Evolutionary conservation across 2,888 invertebrate species (phyloP).

Genomic region (Ochropleura plecta): DNA sequence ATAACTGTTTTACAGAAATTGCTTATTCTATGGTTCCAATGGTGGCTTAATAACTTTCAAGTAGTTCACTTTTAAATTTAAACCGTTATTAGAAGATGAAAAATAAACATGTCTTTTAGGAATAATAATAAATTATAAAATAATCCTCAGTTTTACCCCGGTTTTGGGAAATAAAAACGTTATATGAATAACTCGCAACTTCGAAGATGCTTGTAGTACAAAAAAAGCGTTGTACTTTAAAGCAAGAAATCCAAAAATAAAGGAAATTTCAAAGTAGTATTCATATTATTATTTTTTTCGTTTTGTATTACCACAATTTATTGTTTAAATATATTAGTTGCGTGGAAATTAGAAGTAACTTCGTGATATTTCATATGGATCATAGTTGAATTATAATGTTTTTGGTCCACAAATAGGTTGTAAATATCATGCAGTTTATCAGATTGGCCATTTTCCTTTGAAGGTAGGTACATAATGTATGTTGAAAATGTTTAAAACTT

Average conservation of each 20-base stretch:
- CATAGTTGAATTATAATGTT: not conserved
- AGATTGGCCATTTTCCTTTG: not conserved
- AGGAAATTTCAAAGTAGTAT: not conserved
- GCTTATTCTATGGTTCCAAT: too few relatives aligned
- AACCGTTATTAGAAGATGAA: not conserved
- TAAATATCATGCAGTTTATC: not conserved
- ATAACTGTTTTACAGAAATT: too few relatives aligned
- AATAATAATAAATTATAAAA: too few relatives aligned
- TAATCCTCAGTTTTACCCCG: not conserved
- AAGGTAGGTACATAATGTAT: too few relatives aligned
- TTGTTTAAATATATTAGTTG: not conserved
- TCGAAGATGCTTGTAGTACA: not conserved
- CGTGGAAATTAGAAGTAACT: not conserved
- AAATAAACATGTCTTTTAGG: not conserved
- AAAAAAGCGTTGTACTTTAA: not conserved
- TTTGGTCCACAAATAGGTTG: not conserved
- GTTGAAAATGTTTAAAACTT: not conserved
- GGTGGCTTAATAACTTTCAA: slow-evolving; percentile 30
- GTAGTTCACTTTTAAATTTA: slow-evolving; percentile 19
- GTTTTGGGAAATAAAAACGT: not conserved
- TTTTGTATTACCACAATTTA: not conserved
- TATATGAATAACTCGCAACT: not conserved
- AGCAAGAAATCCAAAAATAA: not conserved
- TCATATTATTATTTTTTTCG: not conserved
- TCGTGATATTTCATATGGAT: not conserved